Evolutionary conservation across 2,888 invertebrate genomes (phyloP).

Genomic region (Peribatodes rhomboidaria): DNA sequence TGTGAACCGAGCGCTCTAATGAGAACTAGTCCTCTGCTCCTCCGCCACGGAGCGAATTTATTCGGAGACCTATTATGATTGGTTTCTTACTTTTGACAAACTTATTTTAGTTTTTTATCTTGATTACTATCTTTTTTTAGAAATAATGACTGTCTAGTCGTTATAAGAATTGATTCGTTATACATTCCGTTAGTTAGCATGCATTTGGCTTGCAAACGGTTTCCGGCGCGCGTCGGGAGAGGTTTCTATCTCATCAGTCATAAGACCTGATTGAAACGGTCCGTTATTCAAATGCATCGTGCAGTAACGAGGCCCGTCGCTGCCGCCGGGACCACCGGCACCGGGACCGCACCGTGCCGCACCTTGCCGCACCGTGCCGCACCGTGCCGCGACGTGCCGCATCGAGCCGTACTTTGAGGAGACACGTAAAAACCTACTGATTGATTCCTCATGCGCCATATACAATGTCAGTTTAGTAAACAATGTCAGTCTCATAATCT

Average conservation of each 20-base stretch:
- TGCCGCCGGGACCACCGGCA: conserved; percentile 2
- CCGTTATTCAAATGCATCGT: conserved; percentile 15
- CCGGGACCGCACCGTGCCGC: not conserved
- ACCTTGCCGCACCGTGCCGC: not conserved
- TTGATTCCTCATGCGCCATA: no score
- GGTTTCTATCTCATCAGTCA: conserved; percentile 36
- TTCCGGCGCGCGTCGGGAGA: conserved; percentile 33
- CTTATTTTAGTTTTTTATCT: not conserved
- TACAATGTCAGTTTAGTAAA: no score
- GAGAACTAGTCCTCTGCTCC: not conserved
- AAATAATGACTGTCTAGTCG: not conserved
- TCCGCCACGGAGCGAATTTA: not conserved
- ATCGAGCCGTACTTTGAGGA: no score
- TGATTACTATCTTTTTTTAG: not conserved
- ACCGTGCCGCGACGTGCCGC: no score
- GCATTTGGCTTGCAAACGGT: conserved; percentile 44
- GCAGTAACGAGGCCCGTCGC: conserved; percentile 5
- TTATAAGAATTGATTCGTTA: conserved; percentile 7
- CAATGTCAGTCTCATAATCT: no score
- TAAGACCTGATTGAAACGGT: conserved; percentile 26
- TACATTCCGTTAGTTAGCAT: conserved; percentile 29
- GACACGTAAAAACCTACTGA: no score
- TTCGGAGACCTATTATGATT: not conserved
- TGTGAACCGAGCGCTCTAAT: not conserved
- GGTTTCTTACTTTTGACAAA: not conserved